A percentile compares a stretch with the other conserved stretches of the same genome.
phyloP scores from a whole-genome alignment of 2,113 vertebrate genomes.

The Brevimyrus niger region DNA sequence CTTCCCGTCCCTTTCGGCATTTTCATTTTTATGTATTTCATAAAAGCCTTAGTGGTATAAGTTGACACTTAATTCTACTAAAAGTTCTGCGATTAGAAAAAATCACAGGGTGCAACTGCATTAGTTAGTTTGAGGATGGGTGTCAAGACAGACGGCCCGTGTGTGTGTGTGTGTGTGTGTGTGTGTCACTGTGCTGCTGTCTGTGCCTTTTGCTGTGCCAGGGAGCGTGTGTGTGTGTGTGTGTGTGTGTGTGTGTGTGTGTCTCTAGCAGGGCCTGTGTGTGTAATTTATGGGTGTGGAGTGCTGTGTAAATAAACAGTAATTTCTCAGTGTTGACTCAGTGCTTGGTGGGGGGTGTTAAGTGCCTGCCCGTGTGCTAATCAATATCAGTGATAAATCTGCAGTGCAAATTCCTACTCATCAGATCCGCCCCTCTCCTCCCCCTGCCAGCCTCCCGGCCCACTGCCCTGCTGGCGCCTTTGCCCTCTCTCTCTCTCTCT shows the following conservation, averaged over 20 bases:
- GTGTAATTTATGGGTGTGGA: slow-evolving; percentile 46
- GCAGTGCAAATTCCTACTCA: slow-evolving; percentile 33
- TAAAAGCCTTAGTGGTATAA: background rate
- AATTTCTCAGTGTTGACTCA: slow-evolving; percentile 60
- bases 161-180: background rate
- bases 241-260: background rate
- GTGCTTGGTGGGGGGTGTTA: slow-evolving; percentile 41
- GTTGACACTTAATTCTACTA: background rate
- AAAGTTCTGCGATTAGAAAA: background rate
- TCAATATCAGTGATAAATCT: slow-evolving; percentile 58
- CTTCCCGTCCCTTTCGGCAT: background rate
- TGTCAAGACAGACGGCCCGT: background rate
- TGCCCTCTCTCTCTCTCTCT: slow-evolving; percentile 35
- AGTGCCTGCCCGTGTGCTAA: slow-evolving; percentile 31
- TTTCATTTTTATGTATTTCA: background rate
- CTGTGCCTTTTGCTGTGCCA: background rate
- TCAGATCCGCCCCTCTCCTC: slow-evolving; percentile 32
- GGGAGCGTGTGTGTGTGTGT: background rate
- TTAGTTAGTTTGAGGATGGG: background rate
- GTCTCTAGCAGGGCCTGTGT: background rate
- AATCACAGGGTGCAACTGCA: background rate
- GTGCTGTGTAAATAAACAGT: slow-evolving; percentile 51
- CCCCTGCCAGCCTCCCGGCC: slow-evolving; percentile 24
- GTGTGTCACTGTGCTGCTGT: background rate
- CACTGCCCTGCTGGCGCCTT: background rate